Evolutionary conservation across 2,797 vertebrate species (phyloP), one percentile per base, ranked within the genome.

Genomic region (Sebastes baramenuke): DNA sequence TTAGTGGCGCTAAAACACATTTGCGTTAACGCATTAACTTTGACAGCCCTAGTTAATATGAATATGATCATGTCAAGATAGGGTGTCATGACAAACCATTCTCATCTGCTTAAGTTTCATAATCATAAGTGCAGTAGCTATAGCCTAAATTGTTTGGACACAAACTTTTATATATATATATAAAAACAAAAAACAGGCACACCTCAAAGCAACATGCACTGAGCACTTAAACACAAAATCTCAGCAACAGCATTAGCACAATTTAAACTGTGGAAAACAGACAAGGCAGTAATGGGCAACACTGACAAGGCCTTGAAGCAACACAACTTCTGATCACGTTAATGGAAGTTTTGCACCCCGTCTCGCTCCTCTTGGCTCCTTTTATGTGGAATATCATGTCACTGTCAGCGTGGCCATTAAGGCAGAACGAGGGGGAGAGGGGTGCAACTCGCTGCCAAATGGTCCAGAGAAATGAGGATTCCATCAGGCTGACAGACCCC

Each of bases 391-490:
- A 92, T 90, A 94, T 94, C 93, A 94, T 88, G 83, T 94, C 89
- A 93, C 88, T 89, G 88, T 92, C 93, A 90, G 91, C 67, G 71
- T 73, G 81, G 83, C 90, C 87, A 89, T 93, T 94, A 94, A 90
- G 89, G 92, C 89, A 92, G 91, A 93, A 92, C 88, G 84, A 83
- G 77, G 80, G 75, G 81, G 82, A 84, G 84, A 87, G 77, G 86
- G 88, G 87, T 75, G 86, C 79, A 85, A 85, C 81, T 86, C 32
- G 65, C 86, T 92, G 93, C 90, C 93, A 95, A 96, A 94, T 92
- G 92, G 90, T 90, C 91, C 90, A 93, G 92, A 95, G 91, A 95
- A 95, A 95, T 94, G 88, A 94, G 85, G 86, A 89, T 89, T 93
- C 90, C 87, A 91, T 92, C 92, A 95, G 84, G 92, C 88, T 93